Base-by-base conservation (phyloP, 2,888 invertebrate genomes). In the Actias luna region DNA sequence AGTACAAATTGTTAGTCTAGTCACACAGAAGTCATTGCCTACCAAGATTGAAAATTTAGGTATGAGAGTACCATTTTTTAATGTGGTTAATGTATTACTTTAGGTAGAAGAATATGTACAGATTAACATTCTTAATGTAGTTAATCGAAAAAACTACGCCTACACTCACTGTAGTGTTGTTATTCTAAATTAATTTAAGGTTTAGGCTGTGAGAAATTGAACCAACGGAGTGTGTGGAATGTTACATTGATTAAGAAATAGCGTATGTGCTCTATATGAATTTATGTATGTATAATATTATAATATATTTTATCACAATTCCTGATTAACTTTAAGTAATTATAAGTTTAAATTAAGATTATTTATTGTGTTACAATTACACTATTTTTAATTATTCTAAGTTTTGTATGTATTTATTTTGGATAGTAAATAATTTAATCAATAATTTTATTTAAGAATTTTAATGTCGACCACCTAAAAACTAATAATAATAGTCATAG, bases 151-250 rank as follows among this genome's bases (percentile, higher is more conserved):
- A 55, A 65, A 62, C 58, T 68, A 67, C 64, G 66, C 70, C 68
- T 75, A 65, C 69, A 65, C 59, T 50, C 46, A 50, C 2, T 63
- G 46, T 62, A 69, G 63, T 64, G 65, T 67, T 61, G 55, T 70
- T 61, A 61, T 63, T 39, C 52, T 36, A 59, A 59, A 59, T 71
- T 64, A 55, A 55, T 65, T 57, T 73, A 68, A 69, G 64, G 64
- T 73, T 73, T 69, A 70, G 85, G 84, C 85, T 85, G 84, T 85
- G 84, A 83, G 78, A 77, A 75, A 73, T 72, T 72, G 70, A 77
- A 76, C 74, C 76, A 73, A 69, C 73, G 64, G 68, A 71, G 67
- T 65, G 69, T 63, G 60, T 69, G 68, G 63, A 67, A 70, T 67
- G 67, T 67, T 66, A 62, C 18, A 42, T 18, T 42, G 42, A 65